Evolutionary conservation across 2,797 vertebrate species (phyloP).

Genomic region (Epinephelus malabaricus): DNA sequence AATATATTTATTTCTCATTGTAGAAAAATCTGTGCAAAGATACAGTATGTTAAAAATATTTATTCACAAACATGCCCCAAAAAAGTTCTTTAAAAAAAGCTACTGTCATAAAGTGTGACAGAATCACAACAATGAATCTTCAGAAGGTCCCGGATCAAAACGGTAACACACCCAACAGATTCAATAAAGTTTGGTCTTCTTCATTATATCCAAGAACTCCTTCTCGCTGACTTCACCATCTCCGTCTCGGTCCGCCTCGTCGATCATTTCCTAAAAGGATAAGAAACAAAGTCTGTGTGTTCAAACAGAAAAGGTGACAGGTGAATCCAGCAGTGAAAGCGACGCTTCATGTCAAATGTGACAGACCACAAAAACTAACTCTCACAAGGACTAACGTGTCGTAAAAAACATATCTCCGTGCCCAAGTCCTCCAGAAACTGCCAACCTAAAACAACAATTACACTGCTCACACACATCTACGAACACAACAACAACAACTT

Average conservation of each 20-base stretch:
- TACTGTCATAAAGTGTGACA: constrained; percentile 33
- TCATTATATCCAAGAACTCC: constrained; percentile 97
- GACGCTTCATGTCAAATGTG: neutral
- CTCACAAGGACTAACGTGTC: neutral
- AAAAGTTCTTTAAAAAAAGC: constrained; percentile 4
- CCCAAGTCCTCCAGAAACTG: neutral
- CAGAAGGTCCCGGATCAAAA: neutral
- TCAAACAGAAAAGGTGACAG: neutral
- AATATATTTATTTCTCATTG: constrained; percentile 75
- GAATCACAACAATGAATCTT: constrained; percentile 1
- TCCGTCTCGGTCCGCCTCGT: constrained; percentile 95
- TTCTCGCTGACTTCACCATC: constrained; percentile 95
- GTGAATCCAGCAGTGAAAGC: constrained; percentile 1
- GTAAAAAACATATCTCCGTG: neutral
- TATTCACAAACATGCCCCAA: constrained; percentile 50
- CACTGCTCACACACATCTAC: no score
- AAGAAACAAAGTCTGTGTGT: neutral
- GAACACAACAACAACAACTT: no score
- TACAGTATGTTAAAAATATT: constrained; percentile 48
- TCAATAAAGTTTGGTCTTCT: constrained; percentile 94
- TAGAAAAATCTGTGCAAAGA: constrained; percentile 69
- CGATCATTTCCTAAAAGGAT: constrained; percentile 94
- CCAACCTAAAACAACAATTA: neutral
- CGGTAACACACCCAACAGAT: neutral
- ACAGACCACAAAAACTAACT: neutral